A percentile compares a stretch with the other conserved stretches of the same genome.
These are phyloP conservation scores for Myotis lucifugus DNA, from an alignment of 2,113 vertebrate species.

Conservation along the genomic window DNA sequence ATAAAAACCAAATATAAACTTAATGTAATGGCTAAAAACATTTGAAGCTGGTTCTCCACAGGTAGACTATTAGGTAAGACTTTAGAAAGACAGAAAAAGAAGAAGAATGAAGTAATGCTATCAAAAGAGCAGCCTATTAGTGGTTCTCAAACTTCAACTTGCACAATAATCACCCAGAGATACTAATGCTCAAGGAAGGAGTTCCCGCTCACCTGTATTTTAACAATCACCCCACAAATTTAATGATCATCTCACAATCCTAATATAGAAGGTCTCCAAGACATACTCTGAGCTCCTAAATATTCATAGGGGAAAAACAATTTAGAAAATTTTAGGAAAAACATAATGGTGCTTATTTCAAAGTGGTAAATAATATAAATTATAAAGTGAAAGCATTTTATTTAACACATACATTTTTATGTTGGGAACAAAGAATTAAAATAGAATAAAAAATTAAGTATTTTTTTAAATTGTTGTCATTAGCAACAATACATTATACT, in stretches of 20 bases:
- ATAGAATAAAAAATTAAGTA: background rate
- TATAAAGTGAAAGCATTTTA: background rate
- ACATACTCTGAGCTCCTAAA: background rate
- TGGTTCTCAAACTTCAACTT: background rate
- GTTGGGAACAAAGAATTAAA: background rate
- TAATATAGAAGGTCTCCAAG: background rate
- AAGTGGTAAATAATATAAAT: background rate
- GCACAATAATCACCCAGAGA: background rate
- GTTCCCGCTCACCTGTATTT: background rate
- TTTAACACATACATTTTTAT: background rate
- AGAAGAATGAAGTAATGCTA: background rate
- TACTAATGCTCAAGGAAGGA: background rate
- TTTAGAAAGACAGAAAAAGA: background rate
- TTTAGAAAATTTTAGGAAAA: background rate
- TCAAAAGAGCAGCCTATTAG: background rate
- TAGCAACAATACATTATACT: background rate
- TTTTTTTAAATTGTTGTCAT: background rate
- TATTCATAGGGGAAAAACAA: background rate
- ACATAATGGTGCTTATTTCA: background rate
- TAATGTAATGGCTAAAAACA: background rate
- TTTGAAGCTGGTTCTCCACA: background rate
- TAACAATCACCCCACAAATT: background rate
- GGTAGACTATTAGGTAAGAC: background rate
- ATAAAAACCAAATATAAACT: slow-evolving; percentile 56
- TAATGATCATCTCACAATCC: background rate